Base-by-base conservation (phyloP, 2,113 vertebrate species). In the Heterochromis multidens region DNA sequence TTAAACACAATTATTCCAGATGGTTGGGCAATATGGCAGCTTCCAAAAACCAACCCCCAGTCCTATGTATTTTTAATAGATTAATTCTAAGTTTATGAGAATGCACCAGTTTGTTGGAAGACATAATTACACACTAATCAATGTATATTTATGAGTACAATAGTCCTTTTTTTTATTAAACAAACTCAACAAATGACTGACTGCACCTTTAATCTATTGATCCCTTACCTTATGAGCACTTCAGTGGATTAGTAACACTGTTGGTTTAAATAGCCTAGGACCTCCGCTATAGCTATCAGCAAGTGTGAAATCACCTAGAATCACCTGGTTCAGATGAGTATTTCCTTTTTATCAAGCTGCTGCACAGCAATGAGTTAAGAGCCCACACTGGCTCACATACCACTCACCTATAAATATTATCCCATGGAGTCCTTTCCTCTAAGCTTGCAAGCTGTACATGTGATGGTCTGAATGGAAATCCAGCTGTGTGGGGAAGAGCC, bases 401-500 rank as follows among this genome's bases (percentile, higher is more conserved):
- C 31, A 77, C 12, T n/a, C 57, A 23, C 46, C 63, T 60, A 85
- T 77, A 88, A 82, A 89, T 87, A 87, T 63, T 77, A 23, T 67
- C 77, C 77, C 60, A 33, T 33, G 21, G 65, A 84, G 35, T 65
- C 54, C 67, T 59, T 81, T 83, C 70, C 81, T 31, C 62, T 9
- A 2, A 76, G 59, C 92, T 94, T 93, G 84, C 35, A 60, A 94
- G 92, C 88, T 89, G 94, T 95, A 95, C 95, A 76, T 82, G 89
- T 91, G 89, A 94, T 27, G 31, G 74, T 96, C 93, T 95, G 90
- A 96, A 94, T 95, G 94, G 91, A 96, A 95, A 94, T 94, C 93
- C 95, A 96, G 94, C 95, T 97, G 96, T 94, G 94, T 93, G 87
- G 80, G 96, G 91, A 90, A 92, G 93, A 87, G 84, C 90, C 95